phyloP scores from a whole-genome alignment of 2,888 invertebrate genomes.

The Rhagium mordax region DNA sequence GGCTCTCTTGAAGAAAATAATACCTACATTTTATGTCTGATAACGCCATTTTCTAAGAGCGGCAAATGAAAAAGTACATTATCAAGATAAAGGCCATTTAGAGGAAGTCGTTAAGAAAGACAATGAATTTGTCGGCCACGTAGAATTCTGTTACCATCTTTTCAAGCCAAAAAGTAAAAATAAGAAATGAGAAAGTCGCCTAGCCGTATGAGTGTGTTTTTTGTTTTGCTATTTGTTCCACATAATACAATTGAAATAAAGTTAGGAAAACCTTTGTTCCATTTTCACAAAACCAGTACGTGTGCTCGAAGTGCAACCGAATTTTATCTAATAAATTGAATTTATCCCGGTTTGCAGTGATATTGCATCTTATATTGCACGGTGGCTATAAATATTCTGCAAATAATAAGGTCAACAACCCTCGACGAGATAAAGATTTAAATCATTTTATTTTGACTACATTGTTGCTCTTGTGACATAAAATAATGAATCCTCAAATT shows the following conservation, averaged over 20 bases:
- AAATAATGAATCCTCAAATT: no score
- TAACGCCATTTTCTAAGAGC: background rate
- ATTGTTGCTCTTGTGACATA: no score
- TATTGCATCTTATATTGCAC: background rate
- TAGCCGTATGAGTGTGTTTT: background rate
- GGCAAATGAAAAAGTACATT: background rate
- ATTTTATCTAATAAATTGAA: background rate
- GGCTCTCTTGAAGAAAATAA: background rate
- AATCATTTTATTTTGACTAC: background rate
- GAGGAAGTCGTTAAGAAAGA: background rate
- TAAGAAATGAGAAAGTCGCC: background rate
- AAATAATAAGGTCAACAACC: background rate
- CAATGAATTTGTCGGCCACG: background rate
- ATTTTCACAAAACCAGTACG: background rate
- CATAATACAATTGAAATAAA: background rate
- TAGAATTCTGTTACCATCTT: background rate
- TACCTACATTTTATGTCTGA: background rate
- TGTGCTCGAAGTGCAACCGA: background rate
- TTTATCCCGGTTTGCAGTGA: background rate
- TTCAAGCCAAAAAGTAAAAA: background rate
- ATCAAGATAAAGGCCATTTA: background rate
- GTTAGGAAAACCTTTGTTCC: background rate
- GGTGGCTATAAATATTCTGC: background rate
- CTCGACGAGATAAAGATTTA: background rate
- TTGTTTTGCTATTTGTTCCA: conserved; percentile 1